These are phyloP conservation scores for Scaptomyza caliginosa DNA, from an alignment of 2,888 invertebrate genomes.

Conservation along the genomic window DNA sequence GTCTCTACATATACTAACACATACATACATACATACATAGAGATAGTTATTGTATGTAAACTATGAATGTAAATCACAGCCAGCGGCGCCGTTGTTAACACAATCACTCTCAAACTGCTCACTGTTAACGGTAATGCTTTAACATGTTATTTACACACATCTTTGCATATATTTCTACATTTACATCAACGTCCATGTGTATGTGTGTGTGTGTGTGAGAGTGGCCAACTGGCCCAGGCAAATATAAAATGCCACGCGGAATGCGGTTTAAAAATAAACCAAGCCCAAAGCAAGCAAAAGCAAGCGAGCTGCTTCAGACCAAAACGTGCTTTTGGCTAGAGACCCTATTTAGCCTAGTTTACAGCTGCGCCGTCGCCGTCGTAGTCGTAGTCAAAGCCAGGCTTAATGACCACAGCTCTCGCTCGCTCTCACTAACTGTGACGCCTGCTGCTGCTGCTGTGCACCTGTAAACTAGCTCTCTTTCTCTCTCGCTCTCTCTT, in stretches of 20 bases:
- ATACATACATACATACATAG: not conserved
- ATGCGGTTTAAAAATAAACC: slow-evolving; percentile 80
- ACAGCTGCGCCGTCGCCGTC: slow-evolving; percentile 41
- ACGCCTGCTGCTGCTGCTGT: slow-evolving; percentile 22
- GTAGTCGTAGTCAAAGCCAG: slow-evolving; percentile 33
- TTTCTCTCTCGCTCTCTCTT: slow-evolving; percentile 1
- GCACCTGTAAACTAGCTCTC: slow-evolving; percentile 47
- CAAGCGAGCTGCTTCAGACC: slow-evolving; percentile 34
- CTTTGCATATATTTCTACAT: not conserved
- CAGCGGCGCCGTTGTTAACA: slow-evolving; percentile 23
- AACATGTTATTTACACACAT: not conserved
- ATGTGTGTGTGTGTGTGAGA: slow-evolving; percentile 7
- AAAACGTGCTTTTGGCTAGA: slow-evolving; percentile 78
- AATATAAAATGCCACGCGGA: slow-evolving; percentile 55
- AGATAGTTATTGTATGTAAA: not conserved
- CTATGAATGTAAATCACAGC: slow-evolving; percentile 37
- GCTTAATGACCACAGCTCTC: slow-evolving; percentile 51
- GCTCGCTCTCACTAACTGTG: slow-evolving; percentile 6
- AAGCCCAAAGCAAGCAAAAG: slow-evolving; percentile 53
- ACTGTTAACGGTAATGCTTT: slow-evolving; percentile 49
- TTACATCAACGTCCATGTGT: not conserved
- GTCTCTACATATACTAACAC: slow-evolving; percentile 37
- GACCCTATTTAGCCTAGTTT: slow-evolving; percentile 81
- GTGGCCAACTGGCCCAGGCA: slow-evolving; percentile 46
- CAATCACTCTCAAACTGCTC: slow-evolving; percentile 40